Percentiles rank a stretch among this genome's conserved stretches.
These are phyloP conservation scores for Rhynchophorus ferrugineus DNA, from an alignment of 1,140 invertebrate species.

Conservation along the genomic window DNA sequence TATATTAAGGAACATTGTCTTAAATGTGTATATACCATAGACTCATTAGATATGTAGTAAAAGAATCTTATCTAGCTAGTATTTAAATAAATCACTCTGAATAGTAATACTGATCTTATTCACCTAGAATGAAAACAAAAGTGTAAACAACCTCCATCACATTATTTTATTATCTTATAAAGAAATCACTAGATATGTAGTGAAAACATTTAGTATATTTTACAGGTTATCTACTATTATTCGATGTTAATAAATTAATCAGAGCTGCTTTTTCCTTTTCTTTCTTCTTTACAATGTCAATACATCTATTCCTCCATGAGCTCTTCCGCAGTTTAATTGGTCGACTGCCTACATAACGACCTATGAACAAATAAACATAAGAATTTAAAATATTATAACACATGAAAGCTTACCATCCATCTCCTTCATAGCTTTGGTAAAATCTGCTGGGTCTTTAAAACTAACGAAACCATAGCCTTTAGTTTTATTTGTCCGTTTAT, in stretches of 20 bases:
- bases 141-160: too few relatives aligned
- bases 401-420: slow-evolving; percentile 71
- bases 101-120: too few relatives aligned
- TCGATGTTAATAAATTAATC: slow-evolving; percentile 60
- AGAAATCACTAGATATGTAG: too few relatives aligned
- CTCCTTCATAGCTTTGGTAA: slow-evolving; percentile 97
- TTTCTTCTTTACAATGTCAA: slow-evolving; percentile 91
- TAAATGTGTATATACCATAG: too few relatives aligned
- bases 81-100: too few relatives aligned
- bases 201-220: too few relatives aligned
- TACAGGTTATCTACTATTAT: slow-evolving; percentile 29
- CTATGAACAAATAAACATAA: slow-evolving; percentile 41
- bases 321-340: slow-evolving; percentile 97
- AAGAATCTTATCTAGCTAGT: too few relatives aligned
- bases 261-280: slow-evolving; percentile 82
- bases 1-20: too few relatives aligned
- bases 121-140: too few relatives aligned
- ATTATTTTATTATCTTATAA: too few relatives aligned
- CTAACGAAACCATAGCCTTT: slow-evolving; percentile 99
- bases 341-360: slow-evolving; percentile 92
- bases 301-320: slow-evolving; percentile 88
- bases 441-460: slow-evolving; percentile 96
- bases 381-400: slow-evolving; percentile 7
- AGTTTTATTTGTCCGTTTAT: slow-evolving; percentile 95
- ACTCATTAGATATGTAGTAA: too few relatives aligned